A percentile compares a stretch with the other conserved stretches of the same genome.
Evolutionary conservation across 2,888 invertebrate species (phyloP).

Genomic region (Tholera decimalis): DNA sequence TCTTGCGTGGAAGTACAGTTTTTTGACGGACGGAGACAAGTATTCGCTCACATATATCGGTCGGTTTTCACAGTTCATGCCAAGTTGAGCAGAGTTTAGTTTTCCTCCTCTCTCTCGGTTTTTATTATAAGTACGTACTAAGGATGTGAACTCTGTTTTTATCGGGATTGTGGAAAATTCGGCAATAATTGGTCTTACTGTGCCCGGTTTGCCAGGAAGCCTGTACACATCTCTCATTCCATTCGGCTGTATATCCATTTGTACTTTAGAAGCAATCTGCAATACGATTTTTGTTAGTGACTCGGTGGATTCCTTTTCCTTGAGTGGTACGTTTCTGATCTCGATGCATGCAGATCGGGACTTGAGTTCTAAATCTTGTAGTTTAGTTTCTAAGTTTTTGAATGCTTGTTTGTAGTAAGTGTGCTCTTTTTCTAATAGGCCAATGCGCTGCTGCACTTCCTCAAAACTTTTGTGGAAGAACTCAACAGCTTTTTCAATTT

Average conservation of each 20-base stretch:
- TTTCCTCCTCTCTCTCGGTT: neutral
- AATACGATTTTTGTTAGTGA: neutral
- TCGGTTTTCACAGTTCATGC: neutral
- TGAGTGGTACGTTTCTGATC: neutral
- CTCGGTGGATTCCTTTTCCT: neutral
- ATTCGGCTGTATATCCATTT: neutral
- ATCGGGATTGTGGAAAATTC: too few species aligned
- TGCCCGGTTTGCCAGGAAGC: too few species aligned
- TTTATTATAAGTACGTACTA: neutral
- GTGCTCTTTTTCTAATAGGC: neutral
- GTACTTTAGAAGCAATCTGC: neutral
- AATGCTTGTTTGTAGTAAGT: conserved; percentile 1
- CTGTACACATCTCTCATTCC: neutral
- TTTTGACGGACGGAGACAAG: neutral
- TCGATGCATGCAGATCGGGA: neutral
- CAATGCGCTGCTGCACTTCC: neutral
- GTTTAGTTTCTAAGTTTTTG: neutral
- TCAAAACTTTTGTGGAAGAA: neutral
- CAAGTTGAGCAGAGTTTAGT: neutral
- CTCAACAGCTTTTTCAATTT: neutral
- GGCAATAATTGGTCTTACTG: neutral
- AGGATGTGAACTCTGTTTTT: neutral
- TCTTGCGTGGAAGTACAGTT: neutral
- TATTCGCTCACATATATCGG: neutral
- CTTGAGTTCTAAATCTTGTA: neutral